Conservation (phyloP, 2,113 vertebrate species). For the Porphyrio hochstetteri region DNA sequence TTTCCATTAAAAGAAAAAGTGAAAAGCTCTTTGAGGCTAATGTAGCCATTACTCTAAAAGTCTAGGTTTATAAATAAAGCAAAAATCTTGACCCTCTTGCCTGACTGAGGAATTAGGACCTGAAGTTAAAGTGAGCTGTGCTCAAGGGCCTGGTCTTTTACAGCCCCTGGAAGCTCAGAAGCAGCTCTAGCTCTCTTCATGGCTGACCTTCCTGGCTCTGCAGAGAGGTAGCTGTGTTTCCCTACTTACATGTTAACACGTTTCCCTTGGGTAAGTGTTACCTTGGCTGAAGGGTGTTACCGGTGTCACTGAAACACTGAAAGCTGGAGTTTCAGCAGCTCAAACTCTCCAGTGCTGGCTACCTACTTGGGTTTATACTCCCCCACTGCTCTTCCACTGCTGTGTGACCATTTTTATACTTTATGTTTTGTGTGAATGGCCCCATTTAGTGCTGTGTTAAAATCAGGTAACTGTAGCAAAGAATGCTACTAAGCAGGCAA, state of each 20-base stretch:
- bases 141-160: background rate
- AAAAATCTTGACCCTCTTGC: background rate
- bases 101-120: background rate
- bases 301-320: background rate
- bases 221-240: background rate
- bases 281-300: background rate
- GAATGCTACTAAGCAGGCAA: background rate
- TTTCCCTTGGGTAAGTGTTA: too few relatives aligned
- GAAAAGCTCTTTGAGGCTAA: background rate
- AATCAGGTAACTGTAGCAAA: background rate
- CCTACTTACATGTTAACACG: accelerated
- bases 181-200: background rate
- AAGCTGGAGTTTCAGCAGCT: background rate
- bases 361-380: background rate
- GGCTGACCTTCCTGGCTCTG: background rate
- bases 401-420: background rate
- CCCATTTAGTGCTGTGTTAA: background rate
- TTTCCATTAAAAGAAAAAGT: background rate
- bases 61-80: background rate
- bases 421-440: background rate
- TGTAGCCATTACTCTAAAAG: background rate
- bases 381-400: background rate
- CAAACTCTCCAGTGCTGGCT: background rate
- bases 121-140: background rate
- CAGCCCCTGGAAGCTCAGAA: background rate